phyloP scores from a whole-genome alignment of 1,140 invertebrate species.

The Panulirus ornatus region DNA sequence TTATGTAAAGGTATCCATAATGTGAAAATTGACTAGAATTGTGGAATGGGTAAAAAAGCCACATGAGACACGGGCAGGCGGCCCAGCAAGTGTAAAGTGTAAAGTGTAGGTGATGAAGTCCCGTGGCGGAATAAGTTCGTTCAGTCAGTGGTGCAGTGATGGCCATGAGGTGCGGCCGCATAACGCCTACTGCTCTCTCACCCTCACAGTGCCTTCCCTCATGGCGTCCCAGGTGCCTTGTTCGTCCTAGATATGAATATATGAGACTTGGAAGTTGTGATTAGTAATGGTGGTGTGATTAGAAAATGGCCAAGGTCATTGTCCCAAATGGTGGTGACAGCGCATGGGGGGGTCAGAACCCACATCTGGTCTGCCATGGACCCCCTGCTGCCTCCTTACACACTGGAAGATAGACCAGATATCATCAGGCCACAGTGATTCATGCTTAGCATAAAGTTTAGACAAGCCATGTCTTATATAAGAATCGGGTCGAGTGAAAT shows the following conservation, averaged over 20 bases:
- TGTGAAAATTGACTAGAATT: no score
- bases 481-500: neutral
- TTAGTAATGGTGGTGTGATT: neutral
- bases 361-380: neutral
- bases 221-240: neutral
- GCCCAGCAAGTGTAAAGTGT: neutral
- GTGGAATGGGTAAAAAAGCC: neutral
- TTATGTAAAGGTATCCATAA: neutral
- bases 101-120: constrained; percentile 1
- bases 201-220: neutral
- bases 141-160: constrained; percentile 27
- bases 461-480: neutral
- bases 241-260: no score
- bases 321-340: neutral
- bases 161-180: constrained; percentile 11
- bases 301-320: constrained; percentile 24
- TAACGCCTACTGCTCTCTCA: neutral
- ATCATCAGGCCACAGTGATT: neutral
- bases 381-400: neutral
- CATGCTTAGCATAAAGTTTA: neutral
- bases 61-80: neutral
- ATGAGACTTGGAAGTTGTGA: neutral
- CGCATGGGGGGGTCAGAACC: no score
- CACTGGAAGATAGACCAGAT: neutral
- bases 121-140: neutral